Evolutionary conservation across 2,113 vertebrate species (phyloP), one percentile per base, ranked within the genome.

Genomic region (Stercorarius parasiticus): DNA sequence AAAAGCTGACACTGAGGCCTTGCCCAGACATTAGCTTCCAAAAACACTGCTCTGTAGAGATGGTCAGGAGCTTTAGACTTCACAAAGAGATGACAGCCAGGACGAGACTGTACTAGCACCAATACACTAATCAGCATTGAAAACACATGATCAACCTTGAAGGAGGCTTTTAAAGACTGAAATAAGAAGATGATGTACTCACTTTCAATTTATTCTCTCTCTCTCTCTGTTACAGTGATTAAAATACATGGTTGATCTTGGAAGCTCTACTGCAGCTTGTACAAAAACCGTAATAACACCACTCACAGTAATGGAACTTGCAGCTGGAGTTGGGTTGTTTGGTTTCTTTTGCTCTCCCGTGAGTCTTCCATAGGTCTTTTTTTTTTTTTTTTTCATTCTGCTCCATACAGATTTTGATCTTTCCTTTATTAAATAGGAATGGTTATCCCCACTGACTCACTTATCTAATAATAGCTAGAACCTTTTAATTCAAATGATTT

Each of bases 401-500:
- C 52, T 90, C 55, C 23, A 29, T 12, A 78, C 6, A 92, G 66
- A 83, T 93, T 91, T 93, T 94, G 55, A 87, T 91, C 79, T 85
- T 82, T n/a, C 30, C 36, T 90, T 67, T 91, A 88, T 83, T 93
- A 94, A 96, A 93, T 3, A 82, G 74, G 56, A 96, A 93, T 47
- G 55, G 87, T 91, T 90, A 88, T 80, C 49, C 81, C 81, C 71
- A 77, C 74, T 77, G 91, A 82, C 70, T 91, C 71, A 47, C 82
- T 92, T 96, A 90, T 53, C 87, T 93, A 82, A 90, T 80, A 96
- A 95, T 55, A 93, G 53, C 78, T 82, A 82, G 73, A 93, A 58
- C 55, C 78, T 86, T 91, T 96, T 80, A 95, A 96, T 93, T 95
- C 71, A 64, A 92, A 91, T 90, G 1, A 96, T 95, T 92, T 91